These are phyloP conservation scores for Phortica variegata DNA, from an alignment of 1,140 invertebrate genomes.

Conservation along the genomic window DNA sequence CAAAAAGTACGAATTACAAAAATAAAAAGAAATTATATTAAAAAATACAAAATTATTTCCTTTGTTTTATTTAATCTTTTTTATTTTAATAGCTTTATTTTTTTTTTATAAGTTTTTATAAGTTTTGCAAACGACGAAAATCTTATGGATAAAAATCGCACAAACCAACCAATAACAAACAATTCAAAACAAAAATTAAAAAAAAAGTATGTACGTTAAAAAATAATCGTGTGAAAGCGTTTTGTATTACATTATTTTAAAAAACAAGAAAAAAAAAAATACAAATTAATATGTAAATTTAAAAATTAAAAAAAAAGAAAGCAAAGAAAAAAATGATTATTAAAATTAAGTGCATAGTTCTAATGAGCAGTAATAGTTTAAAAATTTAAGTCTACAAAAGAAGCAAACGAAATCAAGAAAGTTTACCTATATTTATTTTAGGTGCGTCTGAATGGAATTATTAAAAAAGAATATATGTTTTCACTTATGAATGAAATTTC, in stretches of 20 bases:
- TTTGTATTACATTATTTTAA: conserved; percentile 10
- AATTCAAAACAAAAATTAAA: conserved; percentile 4
- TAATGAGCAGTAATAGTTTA: conserved; percentile 30
- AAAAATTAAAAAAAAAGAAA: conserved; percentile 16
- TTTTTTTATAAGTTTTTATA: background rate
- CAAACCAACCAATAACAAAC: conserved; percentile 12
- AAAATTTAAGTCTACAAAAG: conserved; percentile 38
- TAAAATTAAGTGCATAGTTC: conserved; percentile 32
- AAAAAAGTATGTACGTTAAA: conserved; percentile 12
- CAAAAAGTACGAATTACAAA: too few relatives aligned
- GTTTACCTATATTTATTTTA: background rate
- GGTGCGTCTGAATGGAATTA: background rate
- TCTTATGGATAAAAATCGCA: conserved; percentile 52
- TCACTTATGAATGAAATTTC: background rate
- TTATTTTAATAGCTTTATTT: conserved; percentile 9
- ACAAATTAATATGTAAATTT: conserved; percentile 39
- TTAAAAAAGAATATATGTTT: background rate
- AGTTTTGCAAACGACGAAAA: conserved; percentile 24
- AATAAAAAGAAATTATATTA: background rate
- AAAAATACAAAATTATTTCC: conserved; percentile 22
- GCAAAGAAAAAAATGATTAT: conserved; percentile 14
- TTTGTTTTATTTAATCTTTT: conserved; percentile 15
- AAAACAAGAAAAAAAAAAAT: conserved; percentile 12
- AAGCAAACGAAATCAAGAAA: background rate
- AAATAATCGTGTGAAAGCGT: conserved; percentile 11